A percentile compares a stretch with the other conserved stretches of the same genome.
These are phyloP conservation scores for Parasteatoda tepidariorum DNA, from an alignment of 1,140 invertebrate species.

Conservation along the genomic window DNA sequence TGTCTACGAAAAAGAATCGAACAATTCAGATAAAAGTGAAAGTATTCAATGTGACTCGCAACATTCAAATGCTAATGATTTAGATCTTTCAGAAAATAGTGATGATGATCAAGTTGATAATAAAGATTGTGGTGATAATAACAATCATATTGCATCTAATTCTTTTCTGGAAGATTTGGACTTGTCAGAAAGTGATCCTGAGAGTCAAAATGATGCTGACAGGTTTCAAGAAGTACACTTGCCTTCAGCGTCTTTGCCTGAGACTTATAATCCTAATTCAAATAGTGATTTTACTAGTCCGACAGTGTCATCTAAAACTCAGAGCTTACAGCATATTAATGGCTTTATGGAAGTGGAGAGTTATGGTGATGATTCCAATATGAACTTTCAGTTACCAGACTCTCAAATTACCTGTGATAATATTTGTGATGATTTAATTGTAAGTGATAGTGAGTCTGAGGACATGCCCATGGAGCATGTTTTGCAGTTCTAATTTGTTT, in stretches of 20 bases:
- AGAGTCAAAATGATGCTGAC: not conserved
- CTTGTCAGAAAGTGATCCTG: not conserved
- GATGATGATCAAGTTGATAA: not conserved
- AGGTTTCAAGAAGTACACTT: too few relatives aligned
- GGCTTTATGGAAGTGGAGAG: not conserved
- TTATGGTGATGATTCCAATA: not conserved
- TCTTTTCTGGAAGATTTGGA: constrained; percentile 7
- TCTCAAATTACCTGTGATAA: constrained; percentile 39
- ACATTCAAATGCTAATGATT: not conserved
- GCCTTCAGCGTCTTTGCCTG: too few relatives aligned
- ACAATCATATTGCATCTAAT: not conserved
- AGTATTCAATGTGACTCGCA: not conserved
- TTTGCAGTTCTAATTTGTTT: not conserved
- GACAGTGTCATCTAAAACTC: not conserved
- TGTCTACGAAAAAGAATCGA: not conserved
- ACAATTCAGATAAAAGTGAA: not conserved
- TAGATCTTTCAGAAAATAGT: not conserved
- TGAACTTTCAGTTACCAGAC: not conserved
- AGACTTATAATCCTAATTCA: not conserved
- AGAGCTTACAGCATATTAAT: constrained; percentile 30
- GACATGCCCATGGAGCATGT: not conserved
- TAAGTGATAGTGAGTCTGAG: constrained; percentile 43
- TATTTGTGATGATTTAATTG: constrained; percentile 54
- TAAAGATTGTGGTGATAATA: too few relatives aligned
- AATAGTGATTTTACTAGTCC: constrained; percentile 29